These are phyloP conservation scores for Megalonaias nervosa DNA, from an alignment of 1,140 invertebrate genomes.

Conservation along the genomic window DNA sequence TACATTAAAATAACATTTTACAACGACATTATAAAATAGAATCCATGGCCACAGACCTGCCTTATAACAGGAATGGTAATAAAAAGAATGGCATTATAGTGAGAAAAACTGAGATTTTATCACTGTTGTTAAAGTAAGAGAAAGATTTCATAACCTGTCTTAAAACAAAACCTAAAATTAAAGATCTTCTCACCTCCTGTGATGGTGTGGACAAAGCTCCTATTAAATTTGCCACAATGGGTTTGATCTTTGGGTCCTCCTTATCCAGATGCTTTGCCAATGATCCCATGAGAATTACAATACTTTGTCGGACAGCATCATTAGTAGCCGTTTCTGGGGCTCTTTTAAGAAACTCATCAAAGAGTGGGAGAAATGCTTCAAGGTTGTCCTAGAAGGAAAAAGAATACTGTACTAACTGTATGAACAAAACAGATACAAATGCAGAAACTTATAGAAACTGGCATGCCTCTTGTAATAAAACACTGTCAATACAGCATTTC, in stretches of 20 bases:
- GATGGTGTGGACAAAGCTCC: constrained; percentile 96
- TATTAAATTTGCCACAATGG: constrained; percentile 93
- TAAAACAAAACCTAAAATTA: too few species aligned
- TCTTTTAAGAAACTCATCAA: constrained; percentile 93
- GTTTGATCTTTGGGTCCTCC: constrained; percentile 89
- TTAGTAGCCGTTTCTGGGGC: constrained; percentile 88
- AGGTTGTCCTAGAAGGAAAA: constrained; percentile 85
- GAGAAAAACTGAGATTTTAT: too few species aligned
- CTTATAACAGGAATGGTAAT: too few species aligned
- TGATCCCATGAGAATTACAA: constrained; percentile 97
- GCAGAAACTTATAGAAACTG: background rate
- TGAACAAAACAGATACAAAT: too few species aligned
- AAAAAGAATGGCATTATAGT: too few species aligned
- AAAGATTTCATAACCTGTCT: too few species aligned
- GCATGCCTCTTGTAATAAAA: too few species aligned
- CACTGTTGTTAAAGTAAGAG: too few species aligned
- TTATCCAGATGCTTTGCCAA: constrained; percentile 95
- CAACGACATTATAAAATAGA: too few species aligned
- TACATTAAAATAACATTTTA: too few species aligned
- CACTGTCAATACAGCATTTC: too few species aligned
- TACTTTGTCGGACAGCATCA: constrained; percentile 91
- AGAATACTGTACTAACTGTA: background rate
- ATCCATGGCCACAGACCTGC: too few species aligned
- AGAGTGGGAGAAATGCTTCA: constrained; percentile 90
- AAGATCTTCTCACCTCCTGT: constrained; percentile 80